Percentiles rank a stretch among this genome's conserved stretches.
Evolutionary conservation across 1,140 invertebrate species (phyloP).

Genomic region (Zaprionus ornatus): DNA sequence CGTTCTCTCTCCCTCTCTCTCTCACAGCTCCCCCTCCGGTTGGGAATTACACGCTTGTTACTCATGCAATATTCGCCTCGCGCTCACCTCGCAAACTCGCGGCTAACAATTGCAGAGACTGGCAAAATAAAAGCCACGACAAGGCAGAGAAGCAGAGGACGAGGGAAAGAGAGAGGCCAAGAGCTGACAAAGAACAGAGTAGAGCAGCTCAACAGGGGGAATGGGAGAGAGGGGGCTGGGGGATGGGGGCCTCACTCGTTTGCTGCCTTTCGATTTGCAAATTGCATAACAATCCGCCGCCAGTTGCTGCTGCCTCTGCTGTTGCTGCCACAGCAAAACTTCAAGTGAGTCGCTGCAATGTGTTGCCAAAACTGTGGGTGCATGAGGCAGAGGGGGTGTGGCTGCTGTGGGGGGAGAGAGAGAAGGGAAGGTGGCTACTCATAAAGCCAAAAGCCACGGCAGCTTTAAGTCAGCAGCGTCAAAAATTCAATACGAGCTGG

Average conservation of each 20-base stretch:
- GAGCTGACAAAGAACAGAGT: slow-evolving; percentile 51
- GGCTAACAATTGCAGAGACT: slow-evolving; percentile 47
- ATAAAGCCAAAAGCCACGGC: too few species aligned
- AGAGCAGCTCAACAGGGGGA: slow-evolving; percentile 6
- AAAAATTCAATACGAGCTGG: background rate
- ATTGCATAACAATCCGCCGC: slow-evolving; percentile 65
- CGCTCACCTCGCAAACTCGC: slow-evolving; percentile 46
- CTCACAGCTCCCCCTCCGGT: background rate
- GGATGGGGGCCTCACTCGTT: slow-evolving; percentile 23
- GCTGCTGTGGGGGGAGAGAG: background rate
- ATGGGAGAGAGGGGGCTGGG: background rate
- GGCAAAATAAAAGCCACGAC: slow-evolving; percentile 13
- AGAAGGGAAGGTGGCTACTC: too few species aligned
- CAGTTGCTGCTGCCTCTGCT: slow-evolving; percentile 18
- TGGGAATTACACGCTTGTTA: slow-evolving; percentile 73
- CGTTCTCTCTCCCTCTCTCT: background rate
- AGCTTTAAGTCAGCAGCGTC: background rate
- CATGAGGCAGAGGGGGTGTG: background rate
- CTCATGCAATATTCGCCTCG: slow-evolving; percentile 60
- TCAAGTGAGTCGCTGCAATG: slow-evolving; percentile 29
- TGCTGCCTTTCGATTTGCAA: slow-evolving; percentile 62
- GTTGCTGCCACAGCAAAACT: slow-evolving; percentile 17
- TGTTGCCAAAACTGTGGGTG: slow-evolving; percentile 13
- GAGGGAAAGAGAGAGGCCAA: background rate
- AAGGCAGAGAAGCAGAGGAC: background rate